Evolutionary conservation across 2,888 invertebrate genomes (phyloP).

Genomic region (Caenorhabditis virilis): DNA sequence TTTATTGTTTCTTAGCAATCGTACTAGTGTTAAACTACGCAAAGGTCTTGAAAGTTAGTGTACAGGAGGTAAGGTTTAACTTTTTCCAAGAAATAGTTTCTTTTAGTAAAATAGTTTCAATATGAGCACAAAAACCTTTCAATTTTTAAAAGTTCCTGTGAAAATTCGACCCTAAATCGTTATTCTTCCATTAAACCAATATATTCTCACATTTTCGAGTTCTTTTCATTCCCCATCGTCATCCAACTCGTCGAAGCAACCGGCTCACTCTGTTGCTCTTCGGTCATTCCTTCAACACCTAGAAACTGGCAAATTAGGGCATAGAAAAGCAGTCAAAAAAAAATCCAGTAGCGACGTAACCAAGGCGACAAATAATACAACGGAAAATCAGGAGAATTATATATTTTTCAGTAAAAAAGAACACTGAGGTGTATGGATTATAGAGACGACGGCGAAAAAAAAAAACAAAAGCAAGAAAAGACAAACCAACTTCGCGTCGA

Average conservation of each 20-base stretch:
- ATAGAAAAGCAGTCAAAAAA: too few relatives aligned
- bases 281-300: constrained; percentile 19
- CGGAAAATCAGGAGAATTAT: background rate
- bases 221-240: background rate
- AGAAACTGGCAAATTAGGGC: too few relatives aligned
- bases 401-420: background rate
- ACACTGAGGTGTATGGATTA: background rate
- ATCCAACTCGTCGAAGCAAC: constrained; percentile 22
- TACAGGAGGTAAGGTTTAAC: too few relatives aligned
- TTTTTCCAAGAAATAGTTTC: too few relatives aligned
- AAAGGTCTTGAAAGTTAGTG: too few relatives aligned
- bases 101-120: too few relatives aligned
- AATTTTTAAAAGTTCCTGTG: background rate
- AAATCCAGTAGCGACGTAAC: constrained; percentile 17
- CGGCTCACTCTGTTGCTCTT: constrained; percentile 33
- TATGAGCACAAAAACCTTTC: too few relatives aligned
- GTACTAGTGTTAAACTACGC: too few relatives aligned
- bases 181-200: background rate
- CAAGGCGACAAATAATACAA: constrained; percentile 17
- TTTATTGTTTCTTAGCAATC: too few relatives aligned
- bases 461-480: constrained; percentile 4
- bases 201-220: background rate
- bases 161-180: background rate
- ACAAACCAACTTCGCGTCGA: constrained; percentile 18
- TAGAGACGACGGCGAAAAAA: constrained; percentile 1